Evolutionary conservation across 2,797 vertebrate species (phyloP), one percentile per base, ranked within the genome.

Genomic region (Podargus strigoides): DNA sequence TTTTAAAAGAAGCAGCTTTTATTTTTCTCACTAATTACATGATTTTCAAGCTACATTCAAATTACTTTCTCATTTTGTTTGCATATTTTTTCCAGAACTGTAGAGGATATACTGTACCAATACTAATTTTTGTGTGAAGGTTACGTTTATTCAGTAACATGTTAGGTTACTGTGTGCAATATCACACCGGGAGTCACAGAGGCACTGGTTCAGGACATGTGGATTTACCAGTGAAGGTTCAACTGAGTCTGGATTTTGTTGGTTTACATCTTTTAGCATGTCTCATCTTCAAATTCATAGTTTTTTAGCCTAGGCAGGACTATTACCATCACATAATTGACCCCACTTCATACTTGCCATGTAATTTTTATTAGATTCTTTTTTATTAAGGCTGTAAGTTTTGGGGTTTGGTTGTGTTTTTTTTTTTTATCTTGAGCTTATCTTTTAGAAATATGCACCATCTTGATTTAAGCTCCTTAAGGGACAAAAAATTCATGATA

Each of bases 141-240:
- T 60, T 88, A 16, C 21, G 69, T 87, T 59, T 37, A 47, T 14
- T 75, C 34, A 34, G 7, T 67, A 49, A n/a, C 0, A 0, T 1
- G 0, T 11, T 23, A 47, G 4, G 9, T 85, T 34, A 21, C 28
- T 64, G 36, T n/a, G n/a, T 56, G 50, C 26, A 42, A 2, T n/a
- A 15, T 60, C 9, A 9, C 2, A 0, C 12, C 30, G 8, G 10
- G 21, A 20, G 26, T 76, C 20, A 7, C 20, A 68, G 30, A 77
- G 34, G 9, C 20, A 10, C n/a, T 15, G 9, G 2, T 59, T 70
- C n/a, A 73, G 22, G 32, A 44, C 12, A 1, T 27, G 9, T 52
- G 74, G 30, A 47, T 88, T 91, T 79, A 49, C 60, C 39, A 39
- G 26, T 20, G 46, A 37, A 53, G 34, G 13, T 70, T 87, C 75